Percentiles rank a stretch among this genome's conserved stretches.
phyloP scores from a whole-genome alignment of 1,140 invertebrate genomes.

The Akabosia matsudoensis region DNA sequence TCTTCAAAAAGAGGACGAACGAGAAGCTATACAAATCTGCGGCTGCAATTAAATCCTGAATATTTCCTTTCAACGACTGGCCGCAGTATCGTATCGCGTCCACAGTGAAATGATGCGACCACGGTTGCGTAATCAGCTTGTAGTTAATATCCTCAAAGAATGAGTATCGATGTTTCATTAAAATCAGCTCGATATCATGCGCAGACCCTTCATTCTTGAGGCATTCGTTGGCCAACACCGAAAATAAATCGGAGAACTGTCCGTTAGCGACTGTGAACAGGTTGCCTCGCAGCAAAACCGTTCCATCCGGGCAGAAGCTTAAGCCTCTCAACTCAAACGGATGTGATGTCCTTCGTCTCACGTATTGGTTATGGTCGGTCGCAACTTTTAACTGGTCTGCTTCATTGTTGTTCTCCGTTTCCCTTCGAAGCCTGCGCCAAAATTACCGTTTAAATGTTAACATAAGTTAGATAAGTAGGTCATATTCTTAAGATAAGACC shows the following conservation, averaged over 20 bases:
- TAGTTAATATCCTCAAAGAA: conserved; percentile 28
- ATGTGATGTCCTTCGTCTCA: not conserved
- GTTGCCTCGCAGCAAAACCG: conserved; percentile 1
- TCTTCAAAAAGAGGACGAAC: conserved; percentile 28
- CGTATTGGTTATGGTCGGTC: not conserved
- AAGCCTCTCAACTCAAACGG: conserved; percentile 22
- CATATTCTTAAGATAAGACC: not conserved
- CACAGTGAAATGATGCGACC: conserved; percentile 29
- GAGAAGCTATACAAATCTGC: conserved; percentile 31
- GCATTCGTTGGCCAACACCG: conserved; percentile 17
- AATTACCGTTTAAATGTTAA: not conserved
- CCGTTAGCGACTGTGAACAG: not conserved
- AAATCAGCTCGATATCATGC: conserved; percentile 6
- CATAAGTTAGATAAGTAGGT: no score
- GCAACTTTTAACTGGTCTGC: not conserved
- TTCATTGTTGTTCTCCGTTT: not conserved
- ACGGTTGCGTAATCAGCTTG: conserved; percentile 34
- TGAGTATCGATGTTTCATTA: conserved; percentile 22
- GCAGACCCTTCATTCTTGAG: conserved; percentile 17
- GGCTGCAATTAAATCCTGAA: conserved; percentile 24
- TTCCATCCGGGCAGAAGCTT: not conserved
- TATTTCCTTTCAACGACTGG: conserved; percentile 25
- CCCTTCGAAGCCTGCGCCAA: not conserved
- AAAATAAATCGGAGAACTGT: conserved; percentile 22
- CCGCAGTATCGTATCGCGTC: conserved; percentile 24